Evolutionary conservation across 2,113 vertebrate genomes (phyloP).

Genomic region (Sylvia atricapilla): DNA sequence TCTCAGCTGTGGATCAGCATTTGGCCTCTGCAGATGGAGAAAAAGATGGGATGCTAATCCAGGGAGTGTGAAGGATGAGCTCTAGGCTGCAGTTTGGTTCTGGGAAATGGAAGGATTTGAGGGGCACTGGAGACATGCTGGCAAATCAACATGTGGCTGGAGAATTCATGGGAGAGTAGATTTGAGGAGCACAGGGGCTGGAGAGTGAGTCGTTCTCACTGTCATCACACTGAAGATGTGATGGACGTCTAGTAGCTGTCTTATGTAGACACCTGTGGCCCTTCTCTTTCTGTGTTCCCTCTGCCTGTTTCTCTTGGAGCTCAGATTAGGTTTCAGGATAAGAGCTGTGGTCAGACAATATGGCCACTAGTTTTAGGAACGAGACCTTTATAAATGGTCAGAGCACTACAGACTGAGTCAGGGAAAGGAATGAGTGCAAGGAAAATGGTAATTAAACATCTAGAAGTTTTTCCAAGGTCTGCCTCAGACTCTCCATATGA

Average conservation of each 20-base stretch:
- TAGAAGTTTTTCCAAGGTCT: neutral
- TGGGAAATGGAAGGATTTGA: neutral
- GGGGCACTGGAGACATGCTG: neutral
- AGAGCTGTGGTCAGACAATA: neutral
- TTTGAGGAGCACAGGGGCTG: neutral
- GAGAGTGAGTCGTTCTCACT: neutral
- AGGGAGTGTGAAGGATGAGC: neutral
- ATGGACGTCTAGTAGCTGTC: neutral
- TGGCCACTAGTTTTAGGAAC: rapidly evolving
- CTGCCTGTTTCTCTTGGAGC: neutral
- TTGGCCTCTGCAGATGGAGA: neutral
- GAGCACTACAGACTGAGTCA: neutral
- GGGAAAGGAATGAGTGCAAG: neutral
- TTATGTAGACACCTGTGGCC: neutral
- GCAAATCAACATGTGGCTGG: rapidly evolving
- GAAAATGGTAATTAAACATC: neutral
- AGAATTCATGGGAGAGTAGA: neutral
- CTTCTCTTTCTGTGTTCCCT: neutral
- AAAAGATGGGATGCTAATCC: neutral
- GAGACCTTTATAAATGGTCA: neutral
- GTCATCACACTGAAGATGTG: neutral
- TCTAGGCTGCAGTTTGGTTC: neutral
- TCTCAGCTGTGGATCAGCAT: neutral
- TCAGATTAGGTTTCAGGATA: neutral
- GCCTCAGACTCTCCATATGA: neutral